phyloP scores from a whole-genome alignment of 2,797 vertebrate genomes.

The Potorous gilbertii region DNA sequence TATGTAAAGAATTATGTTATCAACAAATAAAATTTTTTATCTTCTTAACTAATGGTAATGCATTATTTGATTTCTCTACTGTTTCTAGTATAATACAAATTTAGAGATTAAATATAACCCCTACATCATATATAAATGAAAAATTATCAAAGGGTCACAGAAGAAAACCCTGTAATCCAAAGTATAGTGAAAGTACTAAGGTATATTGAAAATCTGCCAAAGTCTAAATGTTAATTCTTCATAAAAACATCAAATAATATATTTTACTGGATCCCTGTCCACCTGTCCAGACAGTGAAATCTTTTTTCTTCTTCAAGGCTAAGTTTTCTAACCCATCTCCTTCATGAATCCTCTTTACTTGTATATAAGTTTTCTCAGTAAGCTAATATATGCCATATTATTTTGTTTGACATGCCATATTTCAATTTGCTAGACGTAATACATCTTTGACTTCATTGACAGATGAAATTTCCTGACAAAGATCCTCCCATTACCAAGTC shows the following conservation, averaged over 20 bases:
- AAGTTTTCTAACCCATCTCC: not conserved
- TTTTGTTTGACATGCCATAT: not conserved
- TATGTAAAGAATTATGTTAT: no score
- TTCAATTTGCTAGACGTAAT: not conserved
- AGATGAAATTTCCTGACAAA: not conserved
- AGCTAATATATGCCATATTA: not conserved
- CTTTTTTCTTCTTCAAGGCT: not conserved
- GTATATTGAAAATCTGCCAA: not conserved
- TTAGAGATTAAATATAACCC: not conserved
- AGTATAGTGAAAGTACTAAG: not conserved
- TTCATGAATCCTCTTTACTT: not conserved
- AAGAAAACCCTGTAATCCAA: not conserved
- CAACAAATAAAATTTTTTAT: not conserved
- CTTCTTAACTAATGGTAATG: not conserved
- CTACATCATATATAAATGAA: not conserved
- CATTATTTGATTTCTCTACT: not conserved
- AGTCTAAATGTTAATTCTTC: not conserved
- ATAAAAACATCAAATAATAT: not conserved
- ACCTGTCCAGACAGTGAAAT: not conserved
- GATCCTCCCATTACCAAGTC: not conserved
- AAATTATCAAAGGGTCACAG: no score
- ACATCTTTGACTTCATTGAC: not conserved
- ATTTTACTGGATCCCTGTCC: not conserved
- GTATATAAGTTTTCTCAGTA: not conserved
- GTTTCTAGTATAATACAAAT: not conserved